phyloP scores from a whole-genome alignment of 2,888 invertebrate species.

The Holacanthella duospinosa region DNA sequence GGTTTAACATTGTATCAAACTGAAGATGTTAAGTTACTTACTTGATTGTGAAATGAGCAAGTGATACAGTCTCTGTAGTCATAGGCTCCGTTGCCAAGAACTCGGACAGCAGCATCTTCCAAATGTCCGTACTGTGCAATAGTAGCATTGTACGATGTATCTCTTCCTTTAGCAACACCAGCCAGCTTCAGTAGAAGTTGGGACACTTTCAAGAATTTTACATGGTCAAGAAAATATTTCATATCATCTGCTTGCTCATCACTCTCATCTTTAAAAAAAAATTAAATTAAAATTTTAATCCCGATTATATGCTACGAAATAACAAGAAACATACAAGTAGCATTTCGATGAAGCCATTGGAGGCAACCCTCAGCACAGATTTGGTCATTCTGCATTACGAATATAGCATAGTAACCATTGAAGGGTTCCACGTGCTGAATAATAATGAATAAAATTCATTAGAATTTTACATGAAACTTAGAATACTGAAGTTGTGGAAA shows the following conservation, averaged over 20 bases:
- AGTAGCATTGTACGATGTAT: constrained; percentile 23
- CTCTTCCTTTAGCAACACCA: constrained; percentile 15
- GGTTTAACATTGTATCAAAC: not conserved
- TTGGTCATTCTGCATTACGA: constrained; percentile 21
- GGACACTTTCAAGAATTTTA: constrained; percentile 23
- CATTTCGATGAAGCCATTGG: constrained; percentile 27
- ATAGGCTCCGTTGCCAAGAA: constrained; percentile 20
- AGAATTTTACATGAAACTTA: not conserved
- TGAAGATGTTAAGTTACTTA: constrained; percentile 10
- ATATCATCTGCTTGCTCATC: not conserved
- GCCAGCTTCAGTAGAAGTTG: constrained; percentile 25
- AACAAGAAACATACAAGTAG: constrained; percentile 26
- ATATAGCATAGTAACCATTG: constrained; percentile 15
- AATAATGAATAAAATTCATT: not conserved
- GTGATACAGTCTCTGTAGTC: constrained; percentile 31
- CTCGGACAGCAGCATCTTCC: constrained; percentile 17
- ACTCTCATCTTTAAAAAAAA: not conserved
- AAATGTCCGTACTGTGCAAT: too few relatives aligned
- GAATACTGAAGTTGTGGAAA: not conserved
- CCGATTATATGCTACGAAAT: too few relatives aligned
- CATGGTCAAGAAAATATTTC: constrained; percentile 15
- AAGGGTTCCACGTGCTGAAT: not conserved
- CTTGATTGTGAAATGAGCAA: constrained; percentile 25
- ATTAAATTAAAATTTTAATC: constrained; percentile 3
- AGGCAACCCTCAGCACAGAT: constrained; percentile 17